phyloP scores from a whole-genome alignment of 2,888 invertebrate genomes.

The Limnephilus rhombicus region DNA sequence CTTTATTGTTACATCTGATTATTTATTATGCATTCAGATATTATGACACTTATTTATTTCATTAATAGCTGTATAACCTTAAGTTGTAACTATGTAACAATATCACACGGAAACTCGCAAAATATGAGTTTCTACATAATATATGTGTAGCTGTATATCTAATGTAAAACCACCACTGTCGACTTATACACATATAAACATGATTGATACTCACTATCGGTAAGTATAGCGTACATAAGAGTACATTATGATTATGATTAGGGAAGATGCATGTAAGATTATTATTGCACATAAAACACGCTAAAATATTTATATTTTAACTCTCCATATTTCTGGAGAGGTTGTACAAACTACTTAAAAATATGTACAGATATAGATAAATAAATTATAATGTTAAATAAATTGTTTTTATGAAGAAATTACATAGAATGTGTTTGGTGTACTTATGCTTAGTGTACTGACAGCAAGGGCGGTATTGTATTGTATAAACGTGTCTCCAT shows the following conservation, averaged over 20 bases:
- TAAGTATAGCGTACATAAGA: slow-evolving; percentile 50
- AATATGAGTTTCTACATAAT: neutral
- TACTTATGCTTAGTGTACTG: slow-evolving; percentile 71
- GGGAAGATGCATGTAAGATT: slow-evolving; percentile 29
- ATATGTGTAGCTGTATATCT: neutral
- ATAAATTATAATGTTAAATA: slow-evolving; percentile 46
- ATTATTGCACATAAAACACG: slow-evolving; percentile 43
- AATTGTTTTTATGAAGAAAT: slow-evolving; percentile 55
- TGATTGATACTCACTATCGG: slow-evolving; percentile 54
- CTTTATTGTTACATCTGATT: slow-evolving; percentile 14
- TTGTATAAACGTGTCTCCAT: slow-evolving; percentile 75
- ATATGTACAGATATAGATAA: slow-evolving; percentile 61
- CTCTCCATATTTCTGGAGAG: slow-evolving; percentile 34
- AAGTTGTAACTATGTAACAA: slow-evolving; percentile 4
- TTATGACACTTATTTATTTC: slow-evolving; percentile 11
- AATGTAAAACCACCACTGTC: slow-evolving; percentile 23
- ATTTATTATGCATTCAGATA: slow-evolving; percentile 6
- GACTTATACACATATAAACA: slow-evolving; percentile 12
- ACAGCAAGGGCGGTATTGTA: slow-evolving; percentile 68
- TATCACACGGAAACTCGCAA: neutral
- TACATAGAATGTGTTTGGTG: slow-evolving; percentile 51
- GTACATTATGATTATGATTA: neutral
- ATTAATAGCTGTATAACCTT: neutral
- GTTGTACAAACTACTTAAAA: slow-evolving; percentile 62
- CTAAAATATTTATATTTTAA: slow-evolving; percentile 51